Evolutionary conservation across 2,113 vertebrate species (phyloP).

Genomic region (Tragelaphus imberbis): DNA sequence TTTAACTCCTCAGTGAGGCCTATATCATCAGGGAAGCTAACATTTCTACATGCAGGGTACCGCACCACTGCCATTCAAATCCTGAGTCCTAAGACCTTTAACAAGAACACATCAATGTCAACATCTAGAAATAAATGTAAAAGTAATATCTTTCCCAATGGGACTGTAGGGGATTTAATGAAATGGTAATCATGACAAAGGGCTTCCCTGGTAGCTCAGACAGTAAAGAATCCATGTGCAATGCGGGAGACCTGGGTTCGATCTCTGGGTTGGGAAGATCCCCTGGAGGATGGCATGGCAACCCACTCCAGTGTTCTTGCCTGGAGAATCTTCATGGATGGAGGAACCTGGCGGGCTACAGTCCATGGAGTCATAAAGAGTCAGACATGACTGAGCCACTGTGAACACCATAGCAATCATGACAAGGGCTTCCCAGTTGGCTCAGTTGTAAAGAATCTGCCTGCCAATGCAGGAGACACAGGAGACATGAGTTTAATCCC

Average conservation of each 20-base stretch:
- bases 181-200: neutral
- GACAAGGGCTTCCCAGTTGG: neutral
- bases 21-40: neutral
- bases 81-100: neutral
- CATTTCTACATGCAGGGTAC: neutral
- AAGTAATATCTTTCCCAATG: neutral
- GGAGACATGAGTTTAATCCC: neutral
- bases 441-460: neutral
- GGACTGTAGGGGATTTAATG: neutral
- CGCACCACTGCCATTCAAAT: neutral
- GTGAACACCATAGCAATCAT: neutral
- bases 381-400: neutral
- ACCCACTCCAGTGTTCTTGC: neutral
- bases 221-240: neutral
- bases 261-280: neutral
- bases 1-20: neutral
- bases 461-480: neutral
- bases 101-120: neutral
- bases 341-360: neutral
- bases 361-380: neutral
- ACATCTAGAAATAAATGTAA: neutral
- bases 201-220: neutral
- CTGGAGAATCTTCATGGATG: neutral
- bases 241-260: accelerated
- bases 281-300: neutral